Percentiles rank a stretch among this genome's conserved stretches.
Conservation (phyloP, 2,113 vertebrate species). For the Gorsachius goisagi region DNA sequence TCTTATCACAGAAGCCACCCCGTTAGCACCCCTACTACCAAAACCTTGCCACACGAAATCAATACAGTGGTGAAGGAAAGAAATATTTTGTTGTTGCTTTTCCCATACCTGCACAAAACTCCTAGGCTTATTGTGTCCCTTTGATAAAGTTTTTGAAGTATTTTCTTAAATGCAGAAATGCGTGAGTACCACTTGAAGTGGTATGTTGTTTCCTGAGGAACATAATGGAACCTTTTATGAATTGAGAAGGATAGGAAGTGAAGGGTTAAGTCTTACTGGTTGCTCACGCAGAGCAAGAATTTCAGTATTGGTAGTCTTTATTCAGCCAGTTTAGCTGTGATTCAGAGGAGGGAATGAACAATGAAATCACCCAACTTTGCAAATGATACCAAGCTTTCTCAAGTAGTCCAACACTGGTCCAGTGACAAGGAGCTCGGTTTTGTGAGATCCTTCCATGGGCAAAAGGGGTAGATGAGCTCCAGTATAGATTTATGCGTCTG, state of each 20-base stretch:
- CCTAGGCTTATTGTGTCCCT: not conserved
- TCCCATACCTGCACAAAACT: not conserved
- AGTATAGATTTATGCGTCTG: not conserved
- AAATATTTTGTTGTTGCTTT: not conserved
- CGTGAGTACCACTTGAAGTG: not conserved
- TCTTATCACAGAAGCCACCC: not conserved
- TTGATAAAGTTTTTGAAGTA: not conserved
- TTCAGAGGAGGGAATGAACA: not conserved
- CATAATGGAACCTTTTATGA: not conserved
- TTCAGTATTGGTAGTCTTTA: not conserved
- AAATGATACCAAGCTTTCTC: not conserved
- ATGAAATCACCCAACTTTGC: not conserved
- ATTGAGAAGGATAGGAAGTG: not conserved
- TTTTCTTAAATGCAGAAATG: not conserved
- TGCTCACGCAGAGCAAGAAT: not conserved
- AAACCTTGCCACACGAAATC: not conserved
- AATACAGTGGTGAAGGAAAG: not conserved
- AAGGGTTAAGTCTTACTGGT: not conserved
- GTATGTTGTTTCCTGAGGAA: not conserved
- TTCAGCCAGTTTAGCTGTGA: not conserved
- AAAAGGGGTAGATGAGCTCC: not conserved
- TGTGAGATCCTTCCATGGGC: not conserved
- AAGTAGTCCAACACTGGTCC: not conserved
- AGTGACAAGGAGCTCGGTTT: not conserved
- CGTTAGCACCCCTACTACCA: rapidly evolving